Evolutionary conservation across 2,797 vertebrate species (phyloP), one percentile per base, ranked within the genome.

Genomic region (Borostomias antarcticus): DNA sequence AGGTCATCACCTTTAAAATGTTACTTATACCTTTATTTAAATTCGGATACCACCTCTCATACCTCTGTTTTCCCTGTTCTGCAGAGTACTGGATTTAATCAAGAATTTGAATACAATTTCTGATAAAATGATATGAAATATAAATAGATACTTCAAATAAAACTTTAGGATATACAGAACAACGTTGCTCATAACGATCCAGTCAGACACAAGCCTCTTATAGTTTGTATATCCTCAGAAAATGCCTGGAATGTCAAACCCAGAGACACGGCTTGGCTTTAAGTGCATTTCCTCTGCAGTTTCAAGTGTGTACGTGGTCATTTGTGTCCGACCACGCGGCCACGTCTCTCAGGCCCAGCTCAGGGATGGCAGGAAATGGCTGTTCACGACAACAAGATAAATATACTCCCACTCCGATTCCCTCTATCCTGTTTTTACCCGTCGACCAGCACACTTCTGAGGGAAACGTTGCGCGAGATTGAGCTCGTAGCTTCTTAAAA

Each of bases 331-430:
- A 30, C 29, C 2, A 26, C 5, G 54, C 0, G 57, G 28, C 48
- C 62, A 59, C 33, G 17, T 40, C 26, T 40, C 29, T 19, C 57
- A 61, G 35, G 23, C 4, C 11, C n/a, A 58, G 8, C 17, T 66
- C 58, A 19, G 4, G 51, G 70, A 73, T 11, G 47, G 54, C 69
- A 78, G 86, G 84, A 85, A 84, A 45, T 57, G 58, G 32, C 69
- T 72, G 76, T 74, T 75, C 72, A 80, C 72, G 76, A 70, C 66
- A 21, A 70, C 69, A 77, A 75, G 81, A 89, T 78, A 78, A 88
- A 85, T 68, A 28, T 71, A 17, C 43, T 10, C 57, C 58, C 33
- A 40, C 64, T 19, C 63, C 62, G 35, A 48, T 71, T 82, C 84
- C 85, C 79, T 80, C 32, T 70, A 74, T 86, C 72, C 79, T 74